Evolutionary conservation across 2,888 invertebrate genomes (phyloP).

Genomic region (Pemphredon lugubris): DNA sequence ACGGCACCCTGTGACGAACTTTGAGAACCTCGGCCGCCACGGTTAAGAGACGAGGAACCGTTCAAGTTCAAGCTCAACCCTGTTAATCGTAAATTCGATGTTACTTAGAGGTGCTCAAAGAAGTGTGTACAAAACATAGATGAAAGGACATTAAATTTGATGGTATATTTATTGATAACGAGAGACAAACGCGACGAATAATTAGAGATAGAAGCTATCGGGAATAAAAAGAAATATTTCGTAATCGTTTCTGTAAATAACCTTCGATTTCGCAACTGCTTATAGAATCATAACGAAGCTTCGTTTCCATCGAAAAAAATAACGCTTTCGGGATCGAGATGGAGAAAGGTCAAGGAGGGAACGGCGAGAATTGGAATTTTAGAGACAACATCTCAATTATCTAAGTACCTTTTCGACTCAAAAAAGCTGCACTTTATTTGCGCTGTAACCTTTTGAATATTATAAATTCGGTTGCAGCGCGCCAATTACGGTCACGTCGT

Average conservation of each 20-base stretch:
- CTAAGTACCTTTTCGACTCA: too few relatives aligned
- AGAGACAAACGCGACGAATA: conserved; percentile 28
- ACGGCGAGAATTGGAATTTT: too few relatives aligned
- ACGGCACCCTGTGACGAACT: too few relatives aligned
- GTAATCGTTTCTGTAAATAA: conserved; percentile 27
- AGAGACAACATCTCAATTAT: too few relatives aligned
- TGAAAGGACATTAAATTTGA: conserved; percentile 63
- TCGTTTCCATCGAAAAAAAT: neutral
- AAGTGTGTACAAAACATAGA: conserved; percentile 72
- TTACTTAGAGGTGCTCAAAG: conserved; percentile 73
- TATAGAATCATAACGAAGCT: neutral
- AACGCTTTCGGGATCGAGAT: neutral
- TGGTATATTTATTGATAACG: conserved; percentile 68
- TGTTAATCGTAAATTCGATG: conserved; percentile 65
- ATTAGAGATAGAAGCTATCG: conserved; percentile 39
- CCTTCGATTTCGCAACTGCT: neutral
- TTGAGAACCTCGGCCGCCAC: conserved; percentile 8
- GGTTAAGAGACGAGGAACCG: conserved; percentile 24
- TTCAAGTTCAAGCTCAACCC: conserved; percentile 61
- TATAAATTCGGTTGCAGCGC: conserved; percentile 2
- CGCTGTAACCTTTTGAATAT: conserved; percentile 1
- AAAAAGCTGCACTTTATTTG: too few relatives aligned
- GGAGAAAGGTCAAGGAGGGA: neutral
- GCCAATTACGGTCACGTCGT: neutral
- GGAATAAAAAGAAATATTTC: conserved; percentile 23